phyloP scores from a whole-genome alignment of 2,113 vertebrate species.

The Xiphophorus couchianus region DNA sequence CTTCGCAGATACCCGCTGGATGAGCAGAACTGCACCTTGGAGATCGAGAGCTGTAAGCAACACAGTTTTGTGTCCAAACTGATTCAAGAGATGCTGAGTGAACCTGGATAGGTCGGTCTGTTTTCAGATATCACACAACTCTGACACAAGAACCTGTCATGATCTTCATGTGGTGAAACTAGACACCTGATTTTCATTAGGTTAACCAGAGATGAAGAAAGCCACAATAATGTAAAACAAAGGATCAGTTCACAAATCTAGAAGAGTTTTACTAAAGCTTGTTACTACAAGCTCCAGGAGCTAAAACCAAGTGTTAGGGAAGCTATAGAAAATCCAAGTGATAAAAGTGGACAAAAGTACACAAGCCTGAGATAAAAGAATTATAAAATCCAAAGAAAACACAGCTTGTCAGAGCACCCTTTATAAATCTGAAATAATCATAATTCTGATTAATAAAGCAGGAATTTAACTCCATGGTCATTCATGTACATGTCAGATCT shows the following conservation, averaged over 20 bases:
- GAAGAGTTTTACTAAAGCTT: not conserved
- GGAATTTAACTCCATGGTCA: not conserved
- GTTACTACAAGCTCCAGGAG: too few species aligned
- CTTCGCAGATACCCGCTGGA: constrained; percentile 92
- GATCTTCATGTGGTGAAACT: not conserved
- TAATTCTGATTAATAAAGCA: not conserved
- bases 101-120: not conserved
- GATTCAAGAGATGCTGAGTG: not conserved
- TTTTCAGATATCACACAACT: not conserved
- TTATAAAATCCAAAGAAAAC: too few species aligned
- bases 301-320: too few species aligned
- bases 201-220: not conserved
- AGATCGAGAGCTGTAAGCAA: constrained; percentile 94
- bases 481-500: too few species aligned
- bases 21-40: constrained; percentile 94
- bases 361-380: too few species aligned
- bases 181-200: not conserved
- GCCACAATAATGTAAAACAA: not conserved
- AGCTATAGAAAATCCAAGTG: too few species aligned
- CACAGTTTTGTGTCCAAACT: not conserved
- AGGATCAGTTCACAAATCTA: not conserved
- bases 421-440: too few species aligned
- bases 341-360: too few species aligned
- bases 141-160: not conserved
- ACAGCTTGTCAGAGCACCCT: too few species aligned